Evolutionary conservation across 92 coral and sea anemone genomes (phyloP).

Genomic region (Siderastrea radians): DNA sequence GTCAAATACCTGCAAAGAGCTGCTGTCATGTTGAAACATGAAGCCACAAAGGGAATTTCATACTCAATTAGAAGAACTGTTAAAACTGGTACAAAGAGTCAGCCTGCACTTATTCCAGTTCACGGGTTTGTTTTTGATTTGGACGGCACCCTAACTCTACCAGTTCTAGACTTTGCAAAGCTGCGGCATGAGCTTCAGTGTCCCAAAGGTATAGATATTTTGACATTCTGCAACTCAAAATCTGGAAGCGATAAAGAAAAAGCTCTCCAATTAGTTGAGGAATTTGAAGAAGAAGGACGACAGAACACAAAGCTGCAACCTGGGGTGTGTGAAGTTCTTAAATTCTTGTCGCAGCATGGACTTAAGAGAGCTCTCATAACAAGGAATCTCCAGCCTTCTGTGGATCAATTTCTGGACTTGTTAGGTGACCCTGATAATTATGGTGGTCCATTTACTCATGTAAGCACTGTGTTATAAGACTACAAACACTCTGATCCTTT

Average conservation of each 20-base stretch:
- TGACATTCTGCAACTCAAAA: slow-evolving; percentile 72
- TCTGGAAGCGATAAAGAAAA: slow-evolving; percentile 67
- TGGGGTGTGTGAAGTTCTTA: slow-evolving; percentile 83
- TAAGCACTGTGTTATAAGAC: slow-evolving; percentile 42
- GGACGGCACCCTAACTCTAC: slow-evolving; percentile 94
- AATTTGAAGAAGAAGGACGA: slow-evolving; percentile 96
- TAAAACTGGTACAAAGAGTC: slow-evolving; percentile 19
- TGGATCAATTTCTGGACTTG: slow-evolving; percentile 78
- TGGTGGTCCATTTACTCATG: slow-evolving; percentile 94
- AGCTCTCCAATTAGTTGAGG: slow-evolving; percentile 72
- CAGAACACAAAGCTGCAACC: slow-evolving; percentile 85
- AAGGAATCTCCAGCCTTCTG: slow-evolving; percentile 85
- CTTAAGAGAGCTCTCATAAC: slow-evolving; percentile 87
- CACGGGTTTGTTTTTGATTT: slow-evolving; percentile 90
- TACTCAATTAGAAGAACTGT: slow-evolving; percentile 10
- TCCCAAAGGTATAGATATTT: slow-evolving; percentile 79
- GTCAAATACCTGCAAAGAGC: neutral
- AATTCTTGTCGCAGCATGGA: slow-evolving; percentile 59
- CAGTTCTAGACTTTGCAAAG: slow-evolving; percentile 78
- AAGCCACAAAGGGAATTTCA: slow-evolving; percentile 10
- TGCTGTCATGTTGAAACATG: slow-evolving; percentile 3
- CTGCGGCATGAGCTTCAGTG: slow-evolving; percentile 75
- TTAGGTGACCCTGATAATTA: slow-evolving; percentile 77
- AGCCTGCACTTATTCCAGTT: slow-evolving; percentile 55
- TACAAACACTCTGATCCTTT: no score